A percentile compares a stretch with the other conserved stretches of the same genome.
These are phyloP conservation scores for Morelia viridis DNA, from an alignment of 2,797 vertebrate genomes.

Conservation along the genomic window DNA sequence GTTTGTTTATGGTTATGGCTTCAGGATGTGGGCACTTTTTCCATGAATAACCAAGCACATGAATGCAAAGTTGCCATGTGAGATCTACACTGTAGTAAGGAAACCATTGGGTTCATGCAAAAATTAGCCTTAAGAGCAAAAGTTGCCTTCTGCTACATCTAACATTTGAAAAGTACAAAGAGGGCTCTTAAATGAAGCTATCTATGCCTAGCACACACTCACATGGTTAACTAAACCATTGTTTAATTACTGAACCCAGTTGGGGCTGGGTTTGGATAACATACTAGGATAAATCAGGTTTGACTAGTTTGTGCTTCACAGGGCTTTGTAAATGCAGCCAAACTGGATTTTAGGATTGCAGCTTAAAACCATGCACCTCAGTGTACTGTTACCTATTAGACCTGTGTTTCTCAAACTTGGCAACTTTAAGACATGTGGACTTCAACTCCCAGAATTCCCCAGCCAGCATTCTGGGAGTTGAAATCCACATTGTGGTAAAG, in stretches of 20 bases:
- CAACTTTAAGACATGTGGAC: neutral
- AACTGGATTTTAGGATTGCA: neutral
- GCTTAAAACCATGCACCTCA: constrained; percentile 5
- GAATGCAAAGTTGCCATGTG: neutral
- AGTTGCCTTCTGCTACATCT: neutral
- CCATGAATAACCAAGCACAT: neutral
- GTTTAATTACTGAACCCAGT: neutral
- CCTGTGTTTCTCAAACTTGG: neutral
- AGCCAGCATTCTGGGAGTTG: neutral
- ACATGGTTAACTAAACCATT: neutral
- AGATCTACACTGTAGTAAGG: neutral
- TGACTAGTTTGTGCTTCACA: neutral
- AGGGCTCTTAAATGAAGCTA: neutral
- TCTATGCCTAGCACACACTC: neutral
- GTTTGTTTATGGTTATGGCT: neutral
- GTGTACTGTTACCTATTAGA: neutral
- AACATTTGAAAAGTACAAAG: neutral
- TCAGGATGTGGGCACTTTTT: neutral
- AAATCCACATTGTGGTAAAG: neutral
- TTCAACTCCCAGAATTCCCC: neutral
- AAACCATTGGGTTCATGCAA: neutral
- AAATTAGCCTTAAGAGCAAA: neutral
- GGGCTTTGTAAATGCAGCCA: neutral
- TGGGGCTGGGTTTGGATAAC: neutral
- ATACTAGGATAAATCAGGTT: neutral